phyloP scores from a whole-genome alignment of 2,888 invertebrate genomes.

The Sclerodermus sp. region DNA sequence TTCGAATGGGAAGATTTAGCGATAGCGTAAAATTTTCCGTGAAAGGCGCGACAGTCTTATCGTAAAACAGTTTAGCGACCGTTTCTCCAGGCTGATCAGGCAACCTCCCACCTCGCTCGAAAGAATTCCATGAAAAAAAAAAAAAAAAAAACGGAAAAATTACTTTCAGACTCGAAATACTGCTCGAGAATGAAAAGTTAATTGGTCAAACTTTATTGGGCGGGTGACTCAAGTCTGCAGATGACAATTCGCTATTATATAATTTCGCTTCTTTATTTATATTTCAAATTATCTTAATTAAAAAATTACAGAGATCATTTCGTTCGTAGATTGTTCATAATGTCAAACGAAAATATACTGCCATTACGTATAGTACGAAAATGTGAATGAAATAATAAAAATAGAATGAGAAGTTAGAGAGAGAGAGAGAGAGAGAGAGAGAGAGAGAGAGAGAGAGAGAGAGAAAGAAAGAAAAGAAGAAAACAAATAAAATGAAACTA shows the following conservation, averaged over 20 bases:
- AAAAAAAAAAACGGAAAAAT: too few species aligned
- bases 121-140: too few species aligned
- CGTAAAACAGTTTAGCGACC: too few species aligned
- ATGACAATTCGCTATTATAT: constrained; percentile 12
- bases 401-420: too few species aligned
- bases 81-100: too few species aligned
- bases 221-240: not conserved
- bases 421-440: constrained; percentile 17
- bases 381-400: constrained; percentile 31
- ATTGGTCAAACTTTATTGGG: too few species aligned
- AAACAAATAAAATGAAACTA: not conserved
- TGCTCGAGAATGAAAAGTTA: too few species aligned
- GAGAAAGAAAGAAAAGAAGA: constrained; percentile 8
- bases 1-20: too few species aligned
- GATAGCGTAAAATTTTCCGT: too few species aligned
- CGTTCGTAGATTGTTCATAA: constrained; percentile 47
- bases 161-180: too few species aligned
- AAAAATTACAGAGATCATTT: constrained; percentile 58
- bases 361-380: constrained; percentile 31
- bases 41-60: too few species aligned
- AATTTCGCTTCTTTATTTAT: constrained; percentile 38
- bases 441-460: constrained; percentile 17
- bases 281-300: constrained; percentile 53
- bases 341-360: constrained; percentile 49
- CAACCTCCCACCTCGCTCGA: too few species aligned